Base-by-base conservation (phyloP, 2,113 vertebrate species). In the Nematolebias whitei region DNA sequence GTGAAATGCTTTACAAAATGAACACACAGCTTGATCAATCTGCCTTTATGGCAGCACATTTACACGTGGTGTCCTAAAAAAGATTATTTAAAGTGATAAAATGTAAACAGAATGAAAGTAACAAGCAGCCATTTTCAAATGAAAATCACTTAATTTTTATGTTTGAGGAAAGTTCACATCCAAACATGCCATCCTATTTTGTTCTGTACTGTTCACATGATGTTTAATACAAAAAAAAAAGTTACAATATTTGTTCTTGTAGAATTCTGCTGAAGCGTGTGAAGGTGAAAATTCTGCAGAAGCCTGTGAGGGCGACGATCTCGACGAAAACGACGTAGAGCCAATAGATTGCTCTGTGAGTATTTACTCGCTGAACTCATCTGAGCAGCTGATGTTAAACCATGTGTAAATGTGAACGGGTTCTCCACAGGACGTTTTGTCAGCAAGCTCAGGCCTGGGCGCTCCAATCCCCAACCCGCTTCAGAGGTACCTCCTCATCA, bases 401-500 rank as follows among this genome's bases (percentile, higher is more conserved):
- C 48, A 41, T 19, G 12, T 60, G 2, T 53, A 45, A 56, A 68
- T 68, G 39, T 59, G 8, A 11, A 11, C 41, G 45, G 16, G 61
- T 23, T 69, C 52, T 58, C 12, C 2, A 9, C 55, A 18, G 68
- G 72, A 85, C 65, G 13, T 12, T 22, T 0, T 20, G 4, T 8
- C 29, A 14, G 0, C 47, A 12, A 78, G 52, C 18, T 0, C 44
- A 14, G 79, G 55, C 18, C 18, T 44, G 48, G 79, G 82, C 1
- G 18, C 35, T 51, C 69, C 20, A 49, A 9, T 3, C 16, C 49
- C 73, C 4, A 14, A 11, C 5, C 39, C 16, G 0, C 19, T 58
- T 20, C 92, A 92, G 79, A 90, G 88, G 57, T 98, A 97, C 82
- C 92, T 98, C 41, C 88, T 99, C 63, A 95, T 86, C 73, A 94